phyloP scores from a whole-genome alignment of 2,888 invertebrate species.

The Stenodema calcarata region DNA sequence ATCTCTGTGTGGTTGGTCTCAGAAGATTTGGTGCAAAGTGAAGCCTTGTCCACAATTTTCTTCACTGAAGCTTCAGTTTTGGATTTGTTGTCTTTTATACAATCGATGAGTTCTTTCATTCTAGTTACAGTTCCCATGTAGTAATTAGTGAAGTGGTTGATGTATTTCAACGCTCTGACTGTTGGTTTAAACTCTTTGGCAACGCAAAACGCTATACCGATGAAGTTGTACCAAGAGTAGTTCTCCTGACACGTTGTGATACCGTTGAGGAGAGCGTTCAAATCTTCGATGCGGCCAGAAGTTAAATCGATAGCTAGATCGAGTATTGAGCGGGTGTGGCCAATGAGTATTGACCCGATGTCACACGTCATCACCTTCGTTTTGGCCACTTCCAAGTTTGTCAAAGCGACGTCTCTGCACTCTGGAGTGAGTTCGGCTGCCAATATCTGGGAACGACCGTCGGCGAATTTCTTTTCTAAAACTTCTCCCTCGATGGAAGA shows the following conservation, averaged over 20 bases:
- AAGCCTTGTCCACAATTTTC: neutral
- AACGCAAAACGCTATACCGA: neutral
- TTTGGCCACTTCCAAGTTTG: neutral
- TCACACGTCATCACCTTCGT: neutral
- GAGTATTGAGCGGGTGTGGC: neutral
- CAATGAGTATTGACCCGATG: neutral
- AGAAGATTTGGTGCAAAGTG: neutral
- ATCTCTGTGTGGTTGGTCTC: no score
- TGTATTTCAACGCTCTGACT: neutral
- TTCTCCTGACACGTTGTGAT: neutral
- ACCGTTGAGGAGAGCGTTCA: conserved; percentile 12
- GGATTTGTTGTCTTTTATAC: neutral
- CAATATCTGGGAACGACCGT: neutral
- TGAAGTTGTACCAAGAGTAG: neutral
- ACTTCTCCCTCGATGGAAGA: neutral
- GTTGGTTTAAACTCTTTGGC: neutral
- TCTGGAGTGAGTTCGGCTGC: neutral
- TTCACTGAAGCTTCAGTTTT: neutral
- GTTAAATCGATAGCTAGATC: neutral
- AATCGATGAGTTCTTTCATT: neutral
- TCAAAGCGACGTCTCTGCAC: neutral
- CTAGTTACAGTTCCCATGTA: neutral
- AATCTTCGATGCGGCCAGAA: neutral
- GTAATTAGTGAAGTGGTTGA: neutral
- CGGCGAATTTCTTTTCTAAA: neutral